Evolutionary conservation across 1,140 invertebrate genomes (phyloP), one percentile per base, ranked within the genome.

Genomic region (Tigriopus japonicus): DNA sequence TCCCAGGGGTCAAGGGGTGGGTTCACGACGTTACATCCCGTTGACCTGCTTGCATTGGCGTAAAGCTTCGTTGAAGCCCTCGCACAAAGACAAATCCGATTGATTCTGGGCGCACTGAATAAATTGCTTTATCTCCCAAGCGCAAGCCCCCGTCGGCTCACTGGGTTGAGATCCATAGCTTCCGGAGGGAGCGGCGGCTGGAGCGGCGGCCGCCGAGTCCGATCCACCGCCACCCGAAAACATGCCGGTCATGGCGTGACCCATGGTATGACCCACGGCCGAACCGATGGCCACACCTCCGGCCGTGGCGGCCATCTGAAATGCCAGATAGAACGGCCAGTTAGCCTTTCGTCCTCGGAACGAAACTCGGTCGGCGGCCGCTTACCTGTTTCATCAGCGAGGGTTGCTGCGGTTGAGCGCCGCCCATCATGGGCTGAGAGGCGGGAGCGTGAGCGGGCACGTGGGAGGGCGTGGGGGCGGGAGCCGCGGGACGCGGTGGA

Each of bases 51-150:
- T 70, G 83, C 90, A 94, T 70, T 92, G 86, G 65, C 87, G 82
- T 62, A 94, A 75, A 59, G 86, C 88, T 72, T 93, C 87, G 70
- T 92, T 93, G 72, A 94, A 94, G 51, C 88, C 89, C 67, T 90
- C 82, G 69, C 90, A 94, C 1, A 94, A 76, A 3, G 80, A 78
- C 7, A 94, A 70, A 71, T 93, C 89, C 35, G 78, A 76, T 68
- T 91, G 86, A 49, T 81, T 81, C 67, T 87, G 80, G 52, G 87
- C 86, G 69, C 88, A 92, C 64, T 89, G 80, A 15, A 93, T 72
- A 73, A 92, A 92, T 69, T 91, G 86, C 66, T 85, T 84, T 42
- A 91, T 79, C 73, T 92, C 88, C 81, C 82, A 90, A n/a, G 83
- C 78, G 68, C 87, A 90, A 2, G 84, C 79, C 10, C 84, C 84